A percentile compares a stretch with the other conserved stretches of the same genome.
These are phyloP conservation scores for Heliconius congener DNA, from an alignment of 1,140 invertebrate species.

Conservation along the genomic window DNA sequence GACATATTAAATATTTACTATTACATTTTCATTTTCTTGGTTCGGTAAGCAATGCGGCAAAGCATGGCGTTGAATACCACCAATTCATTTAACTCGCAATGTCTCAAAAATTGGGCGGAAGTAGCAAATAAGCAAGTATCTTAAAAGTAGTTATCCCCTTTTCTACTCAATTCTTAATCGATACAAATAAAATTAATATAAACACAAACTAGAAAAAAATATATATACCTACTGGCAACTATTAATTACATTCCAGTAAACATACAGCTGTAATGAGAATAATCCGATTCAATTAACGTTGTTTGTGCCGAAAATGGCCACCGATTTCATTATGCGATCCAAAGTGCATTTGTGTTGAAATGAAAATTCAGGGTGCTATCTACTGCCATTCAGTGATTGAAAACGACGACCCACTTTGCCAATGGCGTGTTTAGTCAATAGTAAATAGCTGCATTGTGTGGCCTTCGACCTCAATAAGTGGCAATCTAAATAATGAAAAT, in stretches of 20 bases:
- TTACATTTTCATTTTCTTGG: no score
- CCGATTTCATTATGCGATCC: conserved; percentile 33
- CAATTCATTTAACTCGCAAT: no score
- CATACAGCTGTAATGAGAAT: conserved; percentile 13
- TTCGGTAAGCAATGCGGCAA: no score
- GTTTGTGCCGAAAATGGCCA: conserved; percentile 27
- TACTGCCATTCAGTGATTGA: conserved; percentile 28
- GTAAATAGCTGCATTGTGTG: conserved; percentile 22
- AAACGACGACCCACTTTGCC: conserved; percentile 26
- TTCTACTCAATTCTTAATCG: background rate
- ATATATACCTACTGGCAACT: background rate
- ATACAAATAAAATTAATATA: background rate
- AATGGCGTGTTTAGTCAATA: conserved; percentile 24
- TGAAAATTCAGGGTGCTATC: conserved; percentile 18
- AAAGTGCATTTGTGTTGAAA: conserved; percentile 25
- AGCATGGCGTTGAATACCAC: no score
- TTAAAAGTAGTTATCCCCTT: no score
- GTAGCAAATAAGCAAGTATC: no score
- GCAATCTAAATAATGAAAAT: conserved; percentile 25
- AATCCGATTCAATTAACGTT: conserved; percentile 29
- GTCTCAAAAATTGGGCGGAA: no score
- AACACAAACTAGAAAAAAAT: background rate
- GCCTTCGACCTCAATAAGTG: conserved; percentile 21
- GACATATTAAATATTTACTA: no score
- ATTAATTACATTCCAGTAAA: conserved; percentile 11